Base-by-base conservation (phyloP, 2,888 invertebrate genomes). In the Rotaria macrura region DNA sequence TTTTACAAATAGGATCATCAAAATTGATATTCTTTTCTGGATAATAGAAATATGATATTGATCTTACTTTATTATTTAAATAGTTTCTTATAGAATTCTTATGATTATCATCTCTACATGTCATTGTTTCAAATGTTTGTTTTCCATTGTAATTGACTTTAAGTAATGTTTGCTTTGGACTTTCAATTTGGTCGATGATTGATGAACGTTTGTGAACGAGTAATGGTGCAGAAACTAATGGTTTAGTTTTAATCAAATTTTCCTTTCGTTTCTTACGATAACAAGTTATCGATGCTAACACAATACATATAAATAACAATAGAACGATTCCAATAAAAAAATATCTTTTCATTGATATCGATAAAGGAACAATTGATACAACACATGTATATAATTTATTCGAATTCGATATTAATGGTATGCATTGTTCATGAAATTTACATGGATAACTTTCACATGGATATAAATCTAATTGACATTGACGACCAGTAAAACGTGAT, bases 361-460 rank as follows among this genome's bases (percentile, higher is more conserved):
- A 38, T 20, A 65, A 65, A 1, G 65, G n/a, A 17, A 65, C 4
- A 5, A 38, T 12, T 34, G 65, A 29, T 6, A 9, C 5, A 38
- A 65, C 29, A 17, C 65, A 65, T 40, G 43, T 43, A 79, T 20
- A 43, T 12, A 20, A 25, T n/a, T 43, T 23, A 79, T 79, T 79
- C 0, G 25, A 40, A 40, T 79, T n/a, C 14, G 25, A n/a, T 79
- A 20, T 0, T 25, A 43, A 43, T 43, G 79, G n/a, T n/a, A 79
- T 43, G 14, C 79, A 43, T 43, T 43, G 25, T 79, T 79, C 43
- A n/a, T 79, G 6, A 43, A 14, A 40, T 43, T n/a, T 40, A 25
- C 79, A 79, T 79, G 79, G 79, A n/a, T 43, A 9, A 43, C 79
- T 79, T 79, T 79, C 43, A 79, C 79, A 79, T 2, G 79, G 79